Evolutionary conservation across 2,888 invertebrate genomes (phyloP).

Genomic region (Diarsia mendica): DNA sequence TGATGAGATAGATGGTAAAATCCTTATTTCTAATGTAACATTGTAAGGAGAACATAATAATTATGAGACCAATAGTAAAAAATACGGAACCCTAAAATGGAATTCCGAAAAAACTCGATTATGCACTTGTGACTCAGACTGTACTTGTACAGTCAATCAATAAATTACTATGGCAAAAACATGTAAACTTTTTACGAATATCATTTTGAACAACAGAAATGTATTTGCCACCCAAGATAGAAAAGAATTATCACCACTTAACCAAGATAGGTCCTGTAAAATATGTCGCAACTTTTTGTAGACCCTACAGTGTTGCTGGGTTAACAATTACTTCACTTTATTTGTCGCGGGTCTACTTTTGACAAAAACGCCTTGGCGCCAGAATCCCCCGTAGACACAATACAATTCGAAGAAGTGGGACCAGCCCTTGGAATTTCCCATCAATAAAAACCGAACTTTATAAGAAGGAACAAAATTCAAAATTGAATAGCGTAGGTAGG

Average conservation of each 20-base stretch:
- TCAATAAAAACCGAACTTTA: slow-evolving; percentile 46
- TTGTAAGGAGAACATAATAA: background rate
- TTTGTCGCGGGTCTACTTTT: slow-evolving; percentile 37
- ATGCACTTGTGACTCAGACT: slow-evolving; percentile 4
- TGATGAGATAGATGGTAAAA: background rate
- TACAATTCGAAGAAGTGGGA: slow-evolving; percentile 66
- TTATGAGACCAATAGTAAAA: background rate
- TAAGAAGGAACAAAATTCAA: slow-evolving; percentile 32
- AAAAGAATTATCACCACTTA: slow-evolving; percentile 36
- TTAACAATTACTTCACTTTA: slow-evolving; percentile 38
- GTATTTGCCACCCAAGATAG: slow-evolving; percentile 52
- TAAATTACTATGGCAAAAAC: slow-evolving; percentile 38
- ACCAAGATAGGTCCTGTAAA: slow-evolving; percentile 14
- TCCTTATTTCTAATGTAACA: background rate
- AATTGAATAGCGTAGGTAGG: slow-evolving; percentile 39
- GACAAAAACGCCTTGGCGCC: slow-evolving; percentile 66
- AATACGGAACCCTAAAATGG: background rate
- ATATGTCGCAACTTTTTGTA: slow-evolving; percentile 35
- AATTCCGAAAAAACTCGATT: background rate
- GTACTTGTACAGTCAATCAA: slow-evolving; percentile 13
- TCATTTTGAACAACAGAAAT: slow-evolving; percentile 31
- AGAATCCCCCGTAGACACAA: slow-evolving; percentile 69
- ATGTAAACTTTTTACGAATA: slow-evolving; percentile 15
- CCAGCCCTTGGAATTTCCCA: slow-evolving; percentile 52
- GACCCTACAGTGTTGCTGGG: slow-evolving; percentile 30